Percentiles rank a stretch among this genome's conserved stretches.
Evolutionary conservation across 2,888 invertebrate species (phyloP).

Genomic region (Dione vanillae): DNA sequence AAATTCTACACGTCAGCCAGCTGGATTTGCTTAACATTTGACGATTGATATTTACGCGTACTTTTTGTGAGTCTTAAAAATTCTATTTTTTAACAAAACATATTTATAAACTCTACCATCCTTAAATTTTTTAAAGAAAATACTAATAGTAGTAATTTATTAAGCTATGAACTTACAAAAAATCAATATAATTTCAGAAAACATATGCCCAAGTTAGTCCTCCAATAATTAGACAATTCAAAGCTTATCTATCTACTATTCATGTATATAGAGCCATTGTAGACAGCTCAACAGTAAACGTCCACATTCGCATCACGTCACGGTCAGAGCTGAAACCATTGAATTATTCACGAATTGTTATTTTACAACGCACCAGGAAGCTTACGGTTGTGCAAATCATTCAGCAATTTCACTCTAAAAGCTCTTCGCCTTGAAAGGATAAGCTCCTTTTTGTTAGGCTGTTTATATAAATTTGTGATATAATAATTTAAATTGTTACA

Average conservation of each 20-base stretch:
- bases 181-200: no score
- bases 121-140: no score
- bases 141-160: no score
- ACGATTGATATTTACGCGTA: no score
- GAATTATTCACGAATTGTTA: conserved; percentile 37
- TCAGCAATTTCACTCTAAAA: not conserved
- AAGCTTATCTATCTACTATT: not conserved
- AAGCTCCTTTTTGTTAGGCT: not conserved
- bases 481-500: not conserved
- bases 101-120: no score
- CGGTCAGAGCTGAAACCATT: conserved; percentile 24
- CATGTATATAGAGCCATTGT: conserved; percentile 1
- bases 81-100: no score
- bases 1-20: no score
- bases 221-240: not conserved
- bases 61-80: no score
- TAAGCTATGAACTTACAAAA: no score
- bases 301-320: conserved; percentile 35
- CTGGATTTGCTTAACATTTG: no score
- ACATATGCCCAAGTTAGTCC: not conserved
- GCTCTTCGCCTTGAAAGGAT: not conserved
- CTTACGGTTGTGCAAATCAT: not conserved
- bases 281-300: conserved; percentile 30
- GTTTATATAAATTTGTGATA: not conserved
- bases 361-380: conserved; percentile 18